phyloP scores from a whole-genome alignment of 2,888 invertebrate species.

The Heliconius ethilla region DNA sequence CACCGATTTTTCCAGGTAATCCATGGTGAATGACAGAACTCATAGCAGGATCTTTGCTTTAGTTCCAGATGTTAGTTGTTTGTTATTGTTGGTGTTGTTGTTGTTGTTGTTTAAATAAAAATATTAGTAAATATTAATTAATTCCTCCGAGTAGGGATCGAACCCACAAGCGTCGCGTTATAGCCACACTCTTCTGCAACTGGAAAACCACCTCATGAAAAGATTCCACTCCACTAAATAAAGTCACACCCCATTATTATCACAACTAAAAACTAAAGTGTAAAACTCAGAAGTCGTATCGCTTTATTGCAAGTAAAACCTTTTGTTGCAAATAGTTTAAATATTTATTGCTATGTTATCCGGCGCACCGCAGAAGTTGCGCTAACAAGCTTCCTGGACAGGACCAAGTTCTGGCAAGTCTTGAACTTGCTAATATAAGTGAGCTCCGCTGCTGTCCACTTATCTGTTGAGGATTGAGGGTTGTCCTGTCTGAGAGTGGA shows the following conservation, averaged over 20 bases:
- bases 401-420: slow-evolving; percentile 61
- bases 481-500: background rate
- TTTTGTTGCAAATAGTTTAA: slow-evolving; percentile 54
- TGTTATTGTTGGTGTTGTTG: too few species aligned
- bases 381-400: slow-evolving; percentile 68
- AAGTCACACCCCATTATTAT: background rate
- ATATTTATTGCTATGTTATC: slow-evolving; percentile 71
- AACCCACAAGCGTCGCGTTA: too few species aligned
- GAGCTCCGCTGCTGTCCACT: slow-evolving; percentile 45
- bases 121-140: too few species aligned
- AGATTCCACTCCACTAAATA: background rate
- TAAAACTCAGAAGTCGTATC: slow-evolving; percentile 31
- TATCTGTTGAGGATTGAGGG: slow-evolving; percentile 21
- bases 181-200: too few species aligned
- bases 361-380: slow-evolving; percentile 65
- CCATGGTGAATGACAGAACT: too few species aligned
- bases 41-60: too few species aligned
- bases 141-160: too few species aligned
- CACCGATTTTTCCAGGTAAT: too few species aligned
- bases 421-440: slow-evolving; percentile 56
- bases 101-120: too few species aligned
- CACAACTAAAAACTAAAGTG: background rate
- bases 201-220: background rate
- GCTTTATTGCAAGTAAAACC: slow-evolving; percentile 38
- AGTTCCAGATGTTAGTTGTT: too few species aligned